These are phyloP conservation scores for Myoxocephalus aenaeus DNA, from an alignment of 2,797 vertebrate genomes.

Conservation along the genomic window DNA sequence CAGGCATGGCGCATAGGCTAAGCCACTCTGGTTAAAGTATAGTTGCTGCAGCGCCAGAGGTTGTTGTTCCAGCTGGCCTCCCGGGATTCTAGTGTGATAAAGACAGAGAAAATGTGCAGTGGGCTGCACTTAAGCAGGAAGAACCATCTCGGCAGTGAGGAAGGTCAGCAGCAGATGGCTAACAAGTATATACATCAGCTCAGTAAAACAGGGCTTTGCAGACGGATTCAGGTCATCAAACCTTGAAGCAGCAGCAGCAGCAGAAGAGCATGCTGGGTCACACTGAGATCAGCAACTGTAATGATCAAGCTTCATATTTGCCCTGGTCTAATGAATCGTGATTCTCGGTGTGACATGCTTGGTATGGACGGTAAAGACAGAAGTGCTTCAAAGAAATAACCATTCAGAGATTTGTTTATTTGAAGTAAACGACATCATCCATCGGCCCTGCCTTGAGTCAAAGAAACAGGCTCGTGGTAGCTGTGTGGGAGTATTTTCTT, in stretches of 20 bases:
- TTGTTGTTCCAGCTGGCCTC: slow-evolving; percentile 35
- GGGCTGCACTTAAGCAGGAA: slow-evolving; percentile 33
- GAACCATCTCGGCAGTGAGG: slow-evolving; percentile 40
- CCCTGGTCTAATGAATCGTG: background rate
- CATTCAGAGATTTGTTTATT: background rate
- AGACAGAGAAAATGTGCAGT: slow-evolving; percentile 29
- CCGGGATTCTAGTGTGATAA: slow-evolving; percentile 30
- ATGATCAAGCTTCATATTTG: background rate
- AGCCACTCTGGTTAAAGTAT: slow-evolving; percentile 26
- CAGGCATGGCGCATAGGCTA: background rate
- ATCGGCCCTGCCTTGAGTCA: slow-evolving; percentile 25
- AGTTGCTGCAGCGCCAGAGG: slow-evolving; percentile 24
- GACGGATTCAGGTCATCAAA: slow-evolving; percentile 21
- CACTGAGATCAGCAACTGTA: background rate
- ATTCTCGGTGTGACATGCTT: background rate
- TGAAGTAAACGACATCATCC: slow-evolving; percentile 29
- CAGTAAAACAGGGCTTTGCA: slow-evolving; percentile 8
- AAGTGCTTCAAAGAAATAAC: too few relatives aligned
- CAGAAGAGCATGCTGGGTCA: background rate
- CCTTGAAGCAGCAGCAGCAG: slow-evolving; percentile 19
- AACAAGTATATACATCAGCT: slow-evolving; percentile 17
- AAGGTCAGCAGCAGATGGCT: slow-evolving; percentile 44
- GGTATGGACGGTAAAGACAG: too few relatives aligned
- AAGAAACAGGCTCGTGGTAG: slow-evolving; percentile 14
- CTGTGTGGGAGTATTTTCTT: slow-evolving; percentile 53